Evolutionary conservation across 2,113 vertebrate species (phyloP).

Genomic region (Centropus unirufus): DNA sequence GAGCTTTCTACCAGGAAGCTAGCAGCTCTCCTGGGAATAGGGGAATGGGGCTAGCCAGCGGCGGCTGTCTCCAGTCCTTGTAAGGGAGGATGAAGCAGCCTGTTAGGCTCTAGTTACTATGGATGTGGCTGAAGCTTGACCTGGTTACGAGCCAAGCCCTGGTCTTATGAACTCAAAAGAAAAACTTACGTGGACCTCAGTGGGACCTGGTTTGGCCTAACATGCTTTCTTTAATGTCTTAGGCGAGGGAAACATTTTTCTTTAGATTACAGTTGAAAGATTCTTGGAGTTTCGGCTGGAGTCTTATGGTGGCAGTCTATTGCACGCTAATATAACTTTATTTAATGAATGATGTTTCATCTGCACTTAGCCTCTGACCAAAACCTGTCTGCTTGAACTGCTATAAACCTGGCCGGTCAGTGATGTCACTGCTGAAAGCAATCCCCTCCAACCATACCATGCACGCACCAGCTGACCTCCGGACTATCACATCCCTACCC

Average conservation of each 20-base stretch:
- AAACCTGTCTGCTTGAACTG: conserved; percentile 9
- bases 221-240: conserved; percentile 15
- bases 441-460: background rate
- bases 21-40: background rate
- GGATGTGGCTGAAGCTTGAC: conserved; percentile 47
- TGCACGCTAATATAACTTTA: background rate
- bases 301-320: background rate
- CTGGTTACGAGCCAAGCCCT: conserved; percentile 30
- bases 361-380: conserved; percentile 34
- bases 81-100: background rate
- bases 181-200: background rate
- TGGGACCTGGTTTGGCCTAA: conserved; percentile 48
- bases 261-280: conserved; percentile 51
- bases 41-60: background rate
- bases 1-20: conserved; percentile 14
- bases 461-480: background rate
- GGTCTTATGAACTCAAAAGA: background rate
- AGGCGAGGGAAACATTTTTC: conserved; percentile 53
- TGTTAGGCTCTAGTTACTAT: conserved; percentile 32
- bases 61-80: background rate
- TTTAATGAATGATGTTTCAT: conserved; percentile 31
- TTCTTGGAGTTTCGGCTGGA: conserved; percentile 59
- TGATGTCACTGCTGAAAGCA: background rate
- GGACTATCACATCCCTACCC: background rate
- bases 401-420: background rate